phyloP scores from a whole-genome alignment of 2,888 invertebrate genomes.

The Heteromurus nitidus region DNA sequence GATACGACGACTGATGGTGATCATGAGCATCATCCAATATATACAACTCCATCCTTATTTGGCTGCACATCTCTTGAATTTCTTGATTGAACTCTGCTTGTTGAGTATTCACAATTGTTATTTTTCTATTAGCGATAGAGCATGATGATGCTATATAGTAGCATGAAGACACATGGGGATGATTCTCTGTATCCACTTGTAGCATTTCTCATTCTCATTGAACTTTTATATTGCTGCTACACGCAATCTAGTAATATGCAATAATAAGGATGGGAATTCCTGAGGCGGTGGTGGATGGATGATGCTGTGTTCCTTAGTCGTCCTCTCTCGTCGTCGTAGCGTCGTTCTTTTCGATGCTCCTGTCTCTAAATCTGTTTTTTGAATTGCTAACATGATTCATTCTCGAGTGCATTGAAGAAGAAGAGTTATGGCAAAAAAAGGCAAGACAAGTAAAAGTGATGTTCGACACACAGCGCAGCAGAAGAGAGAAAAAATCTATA shows the following conservation, averaged over 20 bases:
- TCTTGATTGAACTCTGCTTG: background rate
- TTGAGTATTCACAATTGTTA: slow-evolving; percentile 1
- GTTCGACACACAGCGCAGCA: no score
- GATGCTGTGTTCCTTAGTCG: no score
- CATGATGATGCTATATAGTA: background rate
- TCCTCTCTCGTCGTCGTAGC: slow-evolving; percentile 6
- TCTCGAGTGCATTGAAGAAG: slow-evolving; percentile 52
- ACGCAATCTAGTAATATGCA: slow-evolving; percentile 46
- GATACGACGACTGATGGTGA: slow-evolving; percentile 27
- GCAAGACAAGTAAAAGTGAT: background rate
- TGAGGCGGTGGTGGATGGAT: slow-evolving; percentile 65
- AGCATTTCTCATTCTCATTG: no score
- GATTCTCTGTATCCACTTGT: no score
- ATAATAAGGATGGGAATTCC: slow-evolving; percentile 61
- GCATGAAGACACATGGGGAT: slow-evolving; percentile 17
- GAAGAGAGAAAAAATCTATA: background rate
- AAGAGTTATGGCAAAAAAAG: background rate
- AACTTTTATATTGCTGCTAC: no score
- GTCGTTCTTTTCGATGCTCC: slow-evolving; percentile 34
- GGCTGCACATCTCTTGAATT: slow-evolving; percentile 45
- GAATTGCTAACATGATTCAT: slow-evolving; percentile 61
- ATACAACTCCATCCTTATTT: slow-evolving; percentile 60
- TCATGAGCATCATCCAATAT: slow-evolving; percentile 12
- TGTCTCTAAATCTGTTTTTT: slow-evolving; percentile 42
- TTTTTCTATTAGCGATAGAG: slow-evolving; percentile 6